Conservation (phyloP, 2,888 invertebrate genomes). For the Geotrupes spiniger region DNA sequence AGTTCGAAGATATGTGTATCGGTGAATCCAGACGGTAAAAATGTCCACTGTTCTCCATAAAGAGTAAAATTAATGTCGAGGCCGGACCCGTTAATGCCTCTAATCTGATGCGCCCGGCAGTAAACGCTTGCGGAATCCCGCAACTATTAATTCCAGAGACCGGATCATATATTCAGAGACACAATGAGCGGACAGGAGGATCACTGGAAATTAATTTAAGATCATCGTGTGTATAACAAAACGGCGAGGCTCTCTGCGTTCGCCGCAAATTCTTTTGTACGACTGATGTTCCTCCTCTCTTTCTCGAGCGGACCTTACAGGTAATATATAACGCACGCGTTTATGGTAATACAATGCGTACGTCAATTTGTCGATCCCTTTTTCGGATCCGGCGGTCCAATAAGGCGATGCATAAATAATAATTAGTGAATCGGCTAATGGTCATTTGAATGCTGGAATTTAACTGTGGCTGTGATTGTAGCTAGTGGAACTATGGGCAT, state of each 20-base stretch:
- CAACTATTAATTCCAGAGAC: conserved; percentile 48
- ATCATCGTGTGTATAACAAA: conserved; percentile 19
- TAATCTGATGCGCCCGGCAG: conserved; percentile 50
- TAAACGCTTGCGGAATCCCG: conserved; percentile 49
- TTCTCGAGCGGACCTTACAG: no score
- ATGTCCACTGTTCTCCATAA: conserved; percentile 40
- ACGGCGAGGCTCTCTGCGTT: not conserved
- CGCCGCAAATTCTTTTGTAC: not conserved
- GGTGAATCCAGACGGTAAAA: conserved; percentile 21
- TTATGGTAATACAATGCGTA: conserved; percentile 6
- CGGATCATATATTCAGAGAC: conserved; percentile 46
- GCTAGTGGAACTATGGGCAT: no score
- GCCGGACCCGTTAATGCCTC: conserved; percentile 48
- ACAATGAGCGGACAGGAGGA: conserved; percentile 40
- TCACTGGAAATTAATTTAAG: conserved; percentile 32
- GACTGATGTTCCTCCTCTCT: not conserved
- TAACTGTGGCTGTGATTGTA: no score
- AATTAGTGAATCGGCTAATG: no score
- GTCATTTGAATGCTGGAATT: no score
- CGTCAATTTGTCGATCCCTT: not conserved
- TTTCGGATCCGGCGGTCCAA: no score
- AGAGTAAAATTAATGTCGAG: conserved; percentile 50
- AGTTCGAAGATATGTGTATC: conserved; percentile 9
- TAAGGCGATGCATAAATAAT: no score
- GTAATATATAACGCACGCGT: not conserved